Evolutionary conservation across 2,797 vertebrate genomes (phyloP), one percentile per base, ranked within the genome.

Genomic region (Pipistrellus pipistrellus): DNA sequence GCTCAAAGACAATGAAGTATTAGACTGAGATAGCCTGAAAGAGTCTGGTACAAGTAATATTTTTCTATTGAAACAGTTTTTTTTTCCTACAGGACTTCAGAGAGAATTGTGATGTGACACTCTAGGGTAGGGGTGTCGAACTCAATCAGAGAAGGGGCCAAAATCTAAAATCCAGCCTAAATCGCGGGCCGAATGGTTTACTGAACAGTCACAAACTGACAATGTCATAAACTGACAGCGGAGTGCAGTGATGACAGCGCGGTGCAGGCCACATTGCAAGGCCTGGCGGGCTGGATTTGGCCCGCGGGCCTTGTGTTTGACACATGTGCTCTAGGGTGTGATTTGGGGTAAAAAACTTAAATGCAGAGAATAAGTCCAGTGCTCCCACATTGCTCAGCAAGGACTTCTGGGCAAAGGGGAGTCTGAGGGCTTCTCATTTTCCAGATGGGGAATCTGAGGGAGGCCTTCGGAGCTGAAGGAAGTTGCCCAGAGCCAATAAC

Each of bases 21-120:
- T 92, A 76, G 46, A 84, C 38, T 91, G 27, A 77, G 30, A 68
- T 91, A 55, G 55, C 17, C 44, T 84, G 46, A 88, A 76, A 88
- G 14, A 41, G 7, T 81, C 9, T 59, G n/a, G 81, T 77, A 6
- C 80, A 23, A 86, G 71, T 11, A 81, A 64, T 64, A 64, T 4
- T 66, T 88, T 93, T 87, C 68, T 91, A 8, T 30, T 46, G 77
- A 64, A 90, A 51, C 1, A 41, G 27, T 46, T 64, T 59, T 68
- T 59, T 68, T 38, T 13, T 44, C 44, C 57, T 72, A 51, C 2
- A 76, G 35, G 25, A 81, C 32, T 55, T 55, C 62, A 72, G 35
- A 66, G 23, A 78, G 20, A 91, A 59, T 11, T 81, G 0, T 76
- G 46, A 48, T 69, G 0, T 38, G n/a, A 38, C 2, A 18, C 7